Evolutionary conservation across 2,888 invertebrate species (phyloP), one percentile per base, ranked within the genome.

Genomic region (Coelogynopora nodosa): DNA sequence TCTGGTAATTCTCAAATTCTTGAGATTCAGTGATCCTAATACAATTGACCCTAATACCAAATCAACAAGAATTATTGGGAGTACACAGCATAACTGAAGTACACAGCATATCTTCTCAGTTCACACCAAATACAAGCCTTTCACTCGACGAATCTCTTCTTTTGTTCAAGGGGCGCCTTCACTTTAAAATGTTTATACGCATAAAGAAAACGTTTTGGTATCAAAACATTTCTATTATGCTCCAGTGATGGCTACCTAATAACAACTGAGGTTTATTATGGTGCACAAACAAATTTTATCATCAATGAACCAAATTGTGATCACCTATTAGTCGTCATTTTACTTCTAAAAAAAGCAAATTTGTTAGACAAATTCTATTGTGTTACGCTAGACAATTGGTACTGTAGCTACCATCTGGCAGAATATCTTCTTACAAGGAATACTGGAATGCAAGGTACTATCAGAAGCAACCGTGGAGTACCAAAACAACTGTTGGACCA

Each of bases 1-100:
- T 23, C 74, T 74, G 74, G 74, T 74, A 74, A 74, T 74, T 74
- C 74, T 74, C 74, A 74, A 74, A 74, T 74, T 74, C 74, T 74
- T 74, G 74, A 74, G 23, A 74, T 74, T 74, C 74, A 74, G 74
- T 74, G 74, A 74, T 74, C 74, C 74, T 74, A 74, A 74, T 23
- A 13, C 74, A 74, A 2, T 74, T 74, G 74, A 74, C 23, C 10
- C 74, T 74, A 74, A 74, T 26, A 74, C 2, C 74, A 74, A 74
- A 74, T 74, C 74, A 74, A 74, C 23, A 5, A 74, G 74, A 74
- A 74, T 74, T 74, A 23, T 74, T 74, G 74, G 5, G 74, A 74
- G 5, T n/a, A n/a, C n/a, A n/a, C n/a, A n/a, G n/a, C n/a, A 2
- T n/a, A 74, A 74, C 74, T 74, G 74, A 74, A 74, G 23, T 74